Percentiles rank a stretch among this genome's conserved stretches.
phyloP scores from a whole-genome alignment of 2,888 invertebrate species.

The Lepidonotus clava region DNA sequence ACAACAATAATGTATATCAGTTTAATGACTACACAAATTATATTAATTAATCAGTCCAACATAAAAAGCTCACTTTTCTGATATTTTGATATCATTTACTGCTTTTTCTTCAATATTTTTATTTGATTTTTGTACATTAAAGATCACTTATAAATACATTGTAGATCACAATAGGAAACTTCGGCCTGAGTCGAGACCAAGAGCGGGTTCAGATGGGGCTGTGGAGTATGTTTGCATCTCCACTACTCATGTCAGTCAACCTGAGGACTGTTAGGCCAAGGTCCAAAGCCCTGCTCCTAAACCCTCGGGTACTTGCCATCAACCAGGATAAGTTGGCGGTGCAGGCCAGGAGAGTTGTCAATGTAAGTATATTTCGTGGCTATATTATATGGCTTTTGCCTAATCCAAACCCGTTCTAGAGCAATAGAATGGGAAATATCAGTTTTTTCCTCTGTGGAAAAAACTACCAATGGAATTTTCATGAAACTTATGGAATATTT shows the following conservation, averaged over 20 bases:
- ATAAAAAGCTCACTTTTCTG: background rate
- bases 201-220: slow-evolving; percentile 97
- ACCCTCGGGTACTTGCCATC: slow-evolving; percentile 93
- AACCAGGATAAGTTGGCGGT: slow-evolving; percentile 96
- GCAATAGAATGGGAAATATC: too few species aligned
- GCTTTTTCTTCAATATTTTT: too few species aligned
- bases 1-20: too few species aligned
- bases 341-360: slow-evolving; percentile 88
- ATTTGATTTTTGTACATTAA: too few species aligned
- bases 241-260: slow-evolving; percentile 96
- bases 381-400: too few species aligned
- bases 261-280: slow-evolving; percentile 92
- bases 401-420: too few species aligned
- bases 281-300: slow-evolving; percentile 93
- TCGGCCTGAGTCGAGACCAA: slow-evolving; percentile 95
- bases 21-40: too few species aligned
- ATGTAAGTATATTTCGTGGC: slow-evolving; percentile 71
- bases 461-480: too few species aligned
- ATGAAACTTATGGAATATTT: too few species aligned
- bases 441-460: too few species aligned
- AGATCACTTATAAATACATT: too few species aligned
- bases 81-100: background rate
- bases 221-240: slow-evolving; percentile 97
- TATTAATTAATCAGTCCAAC: too few species aligned
- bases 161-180: slow-evolving; percentile 95